These are phyloP conservation scores for Troides oblongomaculatus DNA, from an alignment of 2,888 invertebrate species.

Conservation along the genomic window DNA sequence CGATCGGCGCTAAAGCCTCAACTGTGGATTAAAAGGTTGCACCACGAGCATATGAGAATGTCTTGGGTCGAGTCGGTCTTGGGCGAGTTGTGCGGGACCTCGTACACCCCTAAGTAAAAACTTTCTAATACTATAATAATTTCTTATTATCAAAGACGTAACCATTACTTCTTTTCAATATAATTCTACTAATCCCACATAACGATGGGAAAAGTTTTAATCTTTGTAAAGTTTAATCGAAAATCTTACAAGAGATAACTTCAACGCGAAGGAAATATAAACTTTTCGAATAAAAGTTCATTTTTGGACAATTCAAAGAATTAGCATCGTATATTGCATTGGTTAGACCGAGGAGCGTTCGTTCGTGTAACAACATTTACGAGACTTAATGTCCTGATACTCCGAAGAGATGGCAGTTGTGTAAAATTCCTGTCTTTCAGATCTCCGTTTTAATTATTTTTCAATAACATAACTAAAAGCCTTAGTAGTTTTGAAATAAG, in stretches of 20 bases:
- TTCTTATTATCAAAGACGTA: background rate
- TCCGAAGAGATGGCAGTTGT: background rate
- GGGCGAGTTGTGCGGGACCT: too few species aligned
- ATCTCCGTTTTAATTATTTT: too few species aligned
- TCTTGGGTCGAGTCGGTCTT: too few species aligned
- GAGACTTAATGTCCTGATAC: background rate
- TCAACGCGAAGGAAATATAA: constrained; percentile 1
- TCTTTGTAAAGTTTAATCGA: constrained; percentile 10
- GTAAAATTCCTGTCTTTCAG: background rate
- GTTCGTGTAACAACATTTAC: background rate
- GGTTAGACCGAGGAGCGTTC: background rate
- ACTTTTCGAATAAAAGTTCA: constrained; percentile 9
- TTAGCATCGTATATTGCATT: background rate
- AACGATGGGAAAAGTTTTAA: constrained; percentile 19
- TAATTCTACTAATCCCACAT: constrained; percentile 15
- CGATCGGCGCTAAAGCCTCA: too few species aligned
- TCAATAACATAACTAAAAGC: too few species aligned
- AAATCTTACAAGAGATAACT: constrained; percentile 4
- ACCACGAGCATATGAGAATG: too few species aligned
- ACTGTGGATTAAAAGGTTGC: too few species aligned
- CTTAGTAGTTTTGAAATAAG: too few species aligned
- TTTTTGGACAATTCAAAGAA: background rate
- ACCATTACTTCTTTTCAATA: constrained; percentile 10
- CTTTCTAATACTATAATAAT: background rate
- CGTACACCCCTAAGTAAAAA: background rate